phyloP scores from a whole-genome alignment of 2,888 invertebrate genomes.

The Ecliptopera silaceata region DNA sequence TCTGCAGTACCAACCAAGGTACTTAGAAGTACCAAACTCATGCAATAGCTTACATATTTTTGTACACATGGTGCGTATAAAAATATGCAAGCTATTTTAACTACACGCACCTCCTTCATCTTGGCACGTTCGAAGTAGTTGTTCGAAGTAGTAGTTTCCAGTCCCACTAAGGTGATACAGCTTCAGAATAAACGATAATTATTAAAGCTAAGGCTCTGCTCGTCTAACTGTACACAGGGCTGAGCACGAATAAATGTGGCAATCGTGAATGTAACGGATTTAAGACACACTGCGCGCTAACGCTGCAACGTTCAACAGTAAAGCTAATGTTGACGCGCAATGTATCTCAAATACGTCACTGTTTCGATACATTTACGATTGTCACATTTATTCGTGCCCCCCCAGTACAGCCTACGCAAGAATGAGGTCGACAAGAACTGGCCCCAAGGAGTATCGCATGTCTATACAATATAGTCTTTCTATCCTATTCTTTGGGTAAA shows the following conservation, averaged over 20 bases:
- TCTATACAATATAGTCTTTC: constrained; percentile 14
- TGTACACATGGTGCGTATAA: too few relatives aligned
- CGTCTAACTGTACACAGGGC: constrained; percentile 23
- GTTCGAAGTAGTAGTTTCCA: constrained; percentile 15
- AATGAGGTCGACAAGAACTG: constrained; percentile 28
- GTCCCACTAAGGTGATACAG: constrained; percentile 9
- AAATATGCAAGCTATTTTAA: constrained; percentile 12
- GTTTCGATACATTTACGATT: too few relatives aligned
- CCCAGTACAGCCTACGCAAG: constrained; percentile 28
- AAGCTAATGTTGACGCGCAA: too few relatives aligned
- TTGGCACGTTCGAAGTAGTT: constrained; percentile 10
- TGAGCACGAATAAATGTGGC: too few relatives aligned
- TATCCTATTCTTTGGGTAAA: constrained; percentile 2
- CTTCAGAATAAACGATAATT: constrained; percentile 12
- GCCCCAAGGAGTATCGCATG: constrained; percentile 25
- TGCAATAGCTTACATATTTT: too few relatives aligned
- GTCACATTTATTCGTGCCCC: too few relatives aligned
- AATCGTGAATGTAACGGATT: too few relatives aligned
- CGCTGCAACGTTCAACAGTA: too few relatives aligned
- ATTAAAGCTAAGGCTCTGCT: constrained; percentile 12
- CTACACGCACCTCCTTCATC: background rate
- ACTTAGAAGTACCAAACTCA: too few relatives aligned
- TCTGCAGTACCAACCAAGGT: too few relatives aligned
- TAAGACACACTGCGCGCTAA: too few relatives aligned
- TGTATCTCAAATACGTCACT: too few relatives aligned